phyloP scores from a whole-genome alignment of 1,140 invertebrate species.

The Ceratosolen fusciceps region DNA sequence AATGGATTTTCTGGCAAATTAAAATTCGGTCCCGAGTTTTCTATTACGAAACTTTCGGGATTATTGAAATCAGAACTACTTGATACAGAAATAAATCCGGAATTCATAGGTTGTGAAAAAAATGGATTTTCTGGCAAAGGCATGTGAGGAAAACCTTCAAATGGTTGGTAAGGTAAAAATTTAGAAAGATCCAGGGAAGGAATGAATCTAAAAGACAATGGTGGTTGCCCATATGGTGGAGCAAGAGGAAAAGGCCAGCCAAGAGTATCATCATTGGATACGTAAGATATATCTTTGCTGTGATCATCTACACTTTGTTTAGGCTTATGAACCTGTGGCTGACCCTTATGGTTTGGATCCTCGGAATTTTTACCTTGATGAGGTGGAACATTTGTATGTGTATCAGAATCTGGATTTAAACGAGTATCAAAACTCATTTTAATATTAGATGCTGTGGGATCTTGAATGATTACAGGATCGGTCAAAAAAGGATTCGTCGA shows the following conservation, averaged over 20 bases:
- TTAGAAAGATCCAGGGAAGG: neutral
- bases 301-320: slow-evolving; percentile 14
- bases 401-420: slow-evolving; percentile 16
- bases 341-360: slow-evolving; percentile 45
- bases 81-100: neutral
- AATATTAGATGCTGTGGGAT: neutral
- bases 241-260: neutral
- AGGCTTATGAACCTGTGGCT: slow-evolving; percentile 37
- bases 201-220: neutral
- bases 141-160: slow-evolving; percentile 7
- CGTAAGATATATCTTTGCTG: neutral
- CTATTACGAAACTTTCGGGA: neutral
- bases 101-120: slow-evolving; percentile 16
- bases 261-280: neutral
- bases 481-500: no score
- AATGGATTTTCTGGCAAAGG: slow-evolving; percentile 36
- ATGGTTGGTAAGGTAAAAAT: slow-evolving; percentile 23
- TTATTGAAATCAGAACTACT: neutral
- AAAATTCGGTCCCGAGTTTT: slow-evolving; percentile 11
- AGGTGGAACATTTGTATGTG: neutral
- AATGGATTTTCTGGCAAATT: slow-evolving; percentile 27
- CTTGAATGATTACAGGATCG: no score
- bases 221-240: neutral
- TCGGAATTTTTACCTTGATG: slow-evolving; percentile 23
- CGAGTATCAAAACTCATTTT: slow-evolving; percentile 10